Percentiles rank a stretch among this genome's conserved stretches.
Conservation (phyloP, 2,888 invertebrate species). For the Tinea trinotella region DNA sequence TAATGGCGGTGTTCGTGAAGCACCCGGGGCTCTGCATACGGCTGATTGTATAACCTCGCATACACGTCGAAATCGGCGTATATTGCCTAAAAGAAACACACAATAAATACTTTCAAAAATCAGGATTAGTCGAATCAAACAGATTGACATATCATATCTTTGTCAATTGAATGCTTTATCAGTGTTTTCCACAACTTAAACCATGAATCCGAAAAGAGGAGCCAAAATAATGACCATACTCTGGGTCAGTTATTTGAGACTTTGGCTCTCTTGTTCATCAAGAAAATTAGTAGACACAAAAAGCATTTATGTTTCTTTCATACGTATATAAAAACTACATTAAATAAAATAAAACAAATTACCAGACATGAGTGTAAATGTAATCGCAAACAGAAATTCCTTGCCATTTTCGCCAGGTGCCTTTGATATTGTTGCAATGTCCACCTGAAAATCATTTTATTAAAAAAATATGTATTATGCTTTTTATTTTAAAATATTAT, state of each 20-base stretch:
- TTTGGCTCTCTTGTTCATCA: no score
- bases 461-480: no score
- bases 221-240: no score
- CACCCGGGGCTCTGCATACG: slow-evolving; percentile 71
- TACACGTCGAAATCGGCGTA: slow-evolving; percentile 93
- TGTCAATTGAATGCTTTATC: no score
- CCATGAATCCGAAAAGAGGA: background rate
- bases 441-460: slow-evolving; percentile 62
- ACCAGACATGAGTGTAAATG: slow-evolving; percentile 95
- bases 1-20: slow-evolving; percentile 35
- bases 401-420: slow-evolving; percentile 80
- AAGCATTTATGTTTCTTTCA: background rate
- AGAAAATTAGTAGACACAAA: background rate
- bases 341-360: slow-evolving; percentile 21
- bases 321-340: background rate
- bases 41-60: slow-evolving; percentile 97
- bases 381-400: slow-evolving; percentile 90
- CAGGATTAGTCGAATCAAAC: no score
- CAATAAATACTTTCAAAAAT: no score
- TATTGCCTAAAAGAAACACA: slow-evolving; percentile 79
- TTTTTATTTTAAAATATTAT: no score
- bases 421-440: slow-evolving; percentile 87
- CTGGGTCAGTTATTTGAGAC: no score
- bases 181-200: no score
- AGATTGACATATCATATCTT: no score